phyloP scores from a whole-genome alignment of 2,797 vertebrate species.

The Sorex maritimensis region DNA sequence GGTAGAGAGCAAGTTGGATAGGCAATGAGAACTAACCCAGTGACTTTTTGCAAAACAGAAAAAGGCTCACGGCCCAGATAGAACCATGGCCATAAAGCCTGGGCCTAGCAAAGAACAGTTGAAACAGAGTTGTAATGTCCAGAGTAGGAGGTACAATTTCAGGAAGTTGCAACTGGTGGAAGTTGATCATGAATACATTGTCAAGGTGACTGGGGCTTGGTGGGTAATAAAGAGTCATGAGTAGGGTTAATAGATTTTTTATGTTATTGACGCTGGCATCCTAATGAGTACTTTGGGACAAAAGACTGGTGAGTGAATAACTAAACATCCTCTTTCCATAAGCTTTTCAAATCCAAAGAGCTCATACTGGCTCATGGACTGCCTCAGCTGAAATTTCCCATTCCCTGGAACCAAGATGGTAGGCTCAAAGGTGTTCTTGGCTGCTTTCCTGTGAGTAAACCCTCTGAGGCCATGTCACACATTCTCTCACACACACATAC shows the following conservation, averaged over 20 bases:
- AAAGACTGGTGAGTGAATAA: constrained; percentile 1
- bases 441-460: too few relatives aligned
- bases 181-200: not conserved
- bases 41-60: not conserved
- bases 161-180: not conserved
- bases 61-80: not conserved
- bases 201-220: not conserved
- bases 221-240: not conserved
- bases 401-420: not conserved
- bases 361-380: not conserved
- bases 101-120: not conserved
- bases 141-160: not conserved
- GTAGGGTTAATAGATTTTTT: not conserved
- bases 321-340: not conserved
- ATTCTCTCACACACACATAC: too few relatives aligned
- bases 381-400: not conserved
- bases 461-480: not conserved
- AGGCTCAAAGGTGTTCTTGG: not conserved
- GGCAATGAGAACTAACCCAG: not conserved
- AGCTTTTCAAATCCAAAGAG: not conserved
- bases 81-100: not conserved
- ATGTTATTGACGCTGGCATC: not conserved
- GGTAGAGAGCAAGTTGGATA: not conserved
- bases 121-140: not conserved
- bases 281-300: not conserved